These are phyloP conservation scores for Lasioglossum albipes DNA, from an alignment of 1,140 invertebrate genomes.

Conservation along the genomic window DNA sequence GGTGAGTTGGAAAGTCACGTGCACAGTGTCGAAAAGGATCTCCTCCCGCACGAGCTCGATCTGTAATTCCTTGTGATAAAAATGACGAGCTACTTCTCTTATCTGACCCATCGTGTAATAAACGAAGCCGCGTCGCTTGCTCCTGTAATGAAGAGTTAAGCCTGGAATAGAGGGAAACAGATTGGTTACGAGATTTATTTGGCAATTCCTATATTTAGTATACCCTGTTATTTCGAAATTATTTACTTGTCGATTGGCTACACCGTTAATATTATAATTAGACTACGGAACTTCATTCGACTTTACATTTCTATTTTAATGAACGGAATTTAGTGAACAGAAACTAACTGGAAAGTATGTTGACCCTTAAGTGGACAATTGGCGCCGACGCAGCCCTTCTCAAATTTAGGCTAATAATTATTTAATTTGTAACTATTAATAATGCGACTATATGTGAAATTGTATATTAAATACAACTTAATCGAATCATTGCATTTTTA, in stretches of 20 bases:
- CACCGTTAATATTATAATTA: neutral
- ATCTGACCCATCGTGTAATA: constrained; percentile 99
- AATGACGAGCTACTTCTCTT: constrained; percentile 92
- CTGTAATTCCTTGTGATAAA: constrained; percentile 95
- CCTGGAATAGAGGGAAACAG: constrained; percentile 80
- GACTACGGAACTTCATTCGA: no score
- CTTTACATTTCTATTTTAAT: no score
- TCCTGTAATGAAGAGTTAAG: constrained; percentile 95
- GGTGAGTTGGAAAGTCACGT: constrained; percentile 94
- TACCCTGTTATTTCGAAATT: neutral
- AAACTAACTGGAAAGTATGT: no score
- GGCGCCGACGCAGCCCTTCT: no score
- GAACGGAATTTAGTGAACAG: no score
- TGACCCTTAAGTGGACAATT: no score
- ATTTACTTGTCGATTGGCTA: neutral
- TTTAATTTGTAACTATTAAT: no score
- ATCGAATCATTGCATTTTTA: no score
- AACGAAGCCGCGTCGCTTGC: constrained; percentile 94
- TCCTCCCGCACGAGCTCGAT: constrained; percentile 94
- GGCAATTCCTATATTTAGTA: neutral
- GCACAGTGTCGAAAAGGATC: constrained; percentile 92
- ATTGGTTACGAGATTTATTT: neutral
- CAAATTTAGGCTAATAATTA: no score
- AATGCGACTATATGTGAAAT: no score
- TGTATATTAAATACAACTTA: no score